Evolutionary conservation across 2,797 vertebrate species (phyloP).

Genomic region (Eupleurogrammus muticus): DNA sequence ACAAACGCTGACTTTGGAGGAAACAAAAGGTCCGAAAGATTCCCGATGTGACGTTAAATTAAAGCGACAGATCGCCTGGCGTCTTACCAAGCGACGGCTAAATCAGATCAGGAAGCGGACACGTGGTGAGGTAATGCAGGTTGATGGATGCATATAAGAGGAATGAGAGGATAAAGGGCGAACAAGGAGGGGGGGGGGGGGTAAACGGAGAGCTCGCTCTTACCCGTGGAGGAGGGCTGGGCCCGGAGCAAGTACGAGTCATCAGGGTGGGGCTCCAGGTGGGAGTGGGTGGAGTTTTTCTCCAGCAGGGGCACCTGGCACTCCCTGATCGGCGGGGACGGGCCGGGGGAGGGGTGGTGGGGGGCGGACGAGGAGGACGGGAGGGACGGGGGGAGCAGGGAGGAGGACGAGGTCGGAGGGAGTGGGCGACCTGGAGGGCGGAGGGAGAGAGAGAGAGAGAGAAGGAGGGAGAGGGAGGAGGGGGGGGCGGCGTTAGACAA

Average conservation of each 20-base stretch:
- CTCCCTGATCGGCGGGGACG: slow-evolving; percentile 88
- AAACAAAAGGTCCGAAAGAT: slow-evolving; percentile 38
- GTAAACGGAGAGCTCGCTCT: slow-evolving; percentile 74
- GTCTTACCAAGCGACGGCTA: slow-evolving; percentile 36
- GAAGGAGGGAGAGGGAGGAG: slow-evolving; percentile 77
- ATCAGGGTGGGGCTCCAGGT: slow-evolving; percentile 97
- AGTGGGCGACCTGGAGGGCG: slow-evolving; percentile 96
- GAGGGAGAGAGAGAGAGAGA: slow-evolving; percentile 87
- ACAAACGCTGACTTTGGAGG: slow-evolving; percentile 37
- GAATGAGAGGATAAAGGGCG: slow-evolving; percentile 36
- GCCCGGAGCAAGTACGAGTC: slow-evolving; percentile 96
- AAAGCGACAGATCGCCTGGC: slow-evolving; percentile 31
- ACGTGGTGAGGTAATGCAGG: slow-evolving; percentile 50
- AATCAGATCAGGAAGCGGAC: slow-evolving; percentile 58
- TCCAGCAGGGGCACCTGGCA: slow-evolving; percentile 99
- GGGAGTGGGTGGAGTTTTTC: slow-evolving; percentile 98
- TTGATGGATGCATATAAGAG: slow-evolving; percentile 55
- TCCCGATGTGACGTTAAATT: slow-evolving; percentile 47
- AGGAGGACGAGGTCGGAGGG: slow-evolving; percentile 96
- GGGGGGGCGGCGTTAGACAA: slow-evolving; percentile 85
- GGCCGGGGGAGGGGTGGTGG: slow-evolving; percentile 90
- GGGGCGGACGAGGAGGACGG: slow-evolving; percentile 93
- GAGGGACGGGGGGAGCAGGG: slow-evolving; percentile 93
- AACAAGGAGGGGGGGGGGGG: no score
- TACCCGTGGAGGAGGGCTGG: slow-evolving; percentile 93